Base-by-base conservation (phyloP, 2,113 vertebrate species). In the Semnornis frantzii region DNA sequence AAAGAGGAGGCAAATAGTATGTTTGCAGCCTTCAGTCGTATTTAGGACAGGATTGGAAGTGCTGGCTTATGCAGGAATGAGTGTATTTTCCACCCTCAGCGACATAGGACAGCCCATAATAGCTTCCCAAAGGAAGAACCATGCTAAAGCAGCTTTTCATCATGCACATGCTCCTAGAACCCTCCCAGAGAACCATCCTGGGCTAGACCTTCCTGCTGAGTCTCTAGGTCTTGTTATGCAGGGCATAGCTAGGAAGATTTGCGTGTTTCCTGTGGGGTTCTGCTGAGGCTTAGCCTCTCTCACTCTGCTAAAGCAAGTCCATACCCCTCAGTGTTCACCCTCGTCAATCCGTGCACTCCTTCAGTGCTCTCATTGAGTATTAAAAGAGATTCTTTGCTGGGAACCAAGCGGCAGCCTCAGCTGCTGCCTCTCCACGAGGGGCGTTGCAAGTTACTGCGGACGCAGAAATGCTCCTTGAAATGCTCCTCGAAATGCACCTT, bases 101-200 rank as follows among this genome's bases (percentile, higher is more conserved):
- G 42, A 27, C 16, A 3, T 1, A 12, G 78, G 9, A 57, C 55
- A 65, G 59, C 15, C 48, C 27, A 24, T 3, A 19, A 18, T 5
- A 1, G 0, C 31, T 62, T 46, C 7, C 27, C 58, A 5, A 15
- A 16, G 31, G 33, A 39, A 44, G 8, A 19, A 13, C 23, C 3
- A 3, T 18, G 24, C n/a, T 55, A 33, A 76, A 72, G 30, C n/a
- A 80, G 31, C 19, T 76, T 89, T 74, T 52, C 34, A 3, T 54
- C 73, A 23, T 15, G 30, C 27, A 30, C 30, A 0, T 15, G 37
- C 7, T 88, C 76, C 55, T 28, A 30, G 85, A 85, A 33, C 7
- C 33, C 21, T 64, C 8, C 10, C 57, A 46, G 30, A 71, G 57
- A 63, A 74, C 12, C 17, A 34, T 28, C 65, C 34, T 55, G 57